Evolutionary conservation across 2,113 vertebrate species (phyloP), one percentile per base, ranked within the genome.

Genomic region (Lanius ludovicianus): DNA sequence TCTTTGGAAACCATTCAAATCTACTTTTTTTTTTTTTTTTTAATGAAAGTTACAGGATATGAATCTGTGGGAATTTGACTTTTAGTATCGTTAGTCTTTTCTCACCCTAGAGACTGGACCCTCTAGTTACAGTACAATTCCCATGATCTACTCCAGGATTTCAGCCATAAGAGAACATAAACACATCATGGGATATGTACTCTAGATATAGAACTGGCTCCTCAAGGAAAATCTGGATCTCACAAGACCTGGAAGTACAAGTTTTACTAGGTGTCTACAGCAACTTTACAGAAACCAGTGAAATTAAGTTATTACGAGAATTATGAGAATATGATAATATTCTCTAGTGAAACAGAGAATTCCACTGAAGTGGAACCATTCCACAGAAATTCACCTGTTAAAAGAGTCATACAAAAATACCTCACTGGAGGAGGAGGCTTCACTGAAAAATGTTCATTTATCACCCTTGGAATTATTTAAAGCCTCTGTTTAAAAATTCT

Each of bases 61-160:
- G 20, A 42, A 55, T 30, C 3, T 35, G 12, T 35, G 24, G 23
- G 35, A 86, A 77, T 15, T 60, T 14, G 31, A 33, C 2, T 55
- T 80, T 77, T 3, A 0, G 8, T 77, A 67, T 67, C 0, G 0
- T 63, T n/a, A 79, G 3, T 27, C 3, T 11, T 30, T 16, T 68
- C 52, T 87, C 63, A 74, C 3, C 10, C 20, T 53, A 20, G 12
- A 76, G 21, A 42, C 17, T 31, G 16, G 25, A 52, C 52, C 47
- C 5, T 6, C 8, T 15, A 27, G 39, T 59, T 44, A 28, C 5
- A 65, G 17, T 24, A 24, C 7, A 52, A 55, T 55, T 83, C 35
- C 50, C 25, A 44, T 15, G 1, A 50, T 9, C 20, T 6, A 22
- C 30, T 22, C 21, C 20, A 64, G 39, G 46, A 57, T 46, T 86